These are phyloP conservation scores for Exephanes ischioxanthus DNA, from an alignment of 2,888 invertebrate species.

Conservation along the genomic window DNA sequence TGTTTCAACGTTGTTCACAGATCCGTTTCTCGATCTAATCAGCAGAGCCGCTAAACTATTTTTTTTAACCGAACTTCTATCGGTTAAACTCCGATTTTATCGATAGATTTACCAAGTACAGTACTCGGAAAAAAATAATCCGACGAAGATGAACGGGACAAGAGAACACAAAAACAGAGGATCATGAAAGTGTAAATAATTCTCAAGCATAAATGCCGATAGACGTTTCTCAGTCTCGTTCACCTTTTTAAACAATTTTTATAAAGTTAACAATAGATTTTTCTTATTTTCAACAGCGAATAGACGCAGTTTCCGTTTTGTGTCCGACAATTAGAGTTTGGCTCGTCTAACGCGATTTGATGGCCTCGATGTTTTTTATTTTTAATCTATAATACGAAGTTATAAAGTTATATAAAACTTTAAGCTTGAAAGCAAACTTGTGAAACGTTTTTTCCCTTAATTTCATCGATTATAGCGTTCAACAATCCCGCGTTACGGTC, in stretches of 20 bases:
- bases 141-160: constrained; percentile 31
- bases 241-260: background rate
- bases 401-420: background rate
- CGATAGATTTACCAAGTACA: constrained; percentile 16
- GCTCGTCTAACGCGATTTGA: background rate
- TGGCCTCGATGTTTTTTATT: background rate
- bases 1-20: constrained; percentile 17
- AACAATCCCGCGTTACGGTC: constrained; percentile 9
- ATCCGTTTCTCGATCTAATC: constrained; percentile 17
- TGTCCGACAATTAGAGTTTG: background rate
- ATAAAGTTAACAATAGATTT: background rate
- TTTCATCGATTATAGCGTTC: constrained; percentile 7
- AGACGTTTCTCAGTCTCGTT: constrained; percentile 34
- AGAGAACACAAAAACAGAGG: constrained; percentile 30
- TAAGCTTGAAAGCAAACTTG: constrained; percentile 6
- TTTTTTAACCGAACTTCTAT: background rate
- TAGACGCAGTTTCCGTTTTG: constrained; percentile 4
- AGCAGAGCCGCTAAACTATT: background rate
- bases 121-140: background rate
- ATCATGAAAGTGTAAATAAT: constrained; percentile 65
- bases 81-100: constrained; percentile 1
- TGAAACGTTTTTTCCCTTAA: background rate
- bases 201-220: constrained; percentile 52
- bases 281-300: background rate
- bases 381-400: background rate